Base-by-base conservation (phyloP, 2,888 invertebrate species). In the Trissolcus japonicus region DNA sequence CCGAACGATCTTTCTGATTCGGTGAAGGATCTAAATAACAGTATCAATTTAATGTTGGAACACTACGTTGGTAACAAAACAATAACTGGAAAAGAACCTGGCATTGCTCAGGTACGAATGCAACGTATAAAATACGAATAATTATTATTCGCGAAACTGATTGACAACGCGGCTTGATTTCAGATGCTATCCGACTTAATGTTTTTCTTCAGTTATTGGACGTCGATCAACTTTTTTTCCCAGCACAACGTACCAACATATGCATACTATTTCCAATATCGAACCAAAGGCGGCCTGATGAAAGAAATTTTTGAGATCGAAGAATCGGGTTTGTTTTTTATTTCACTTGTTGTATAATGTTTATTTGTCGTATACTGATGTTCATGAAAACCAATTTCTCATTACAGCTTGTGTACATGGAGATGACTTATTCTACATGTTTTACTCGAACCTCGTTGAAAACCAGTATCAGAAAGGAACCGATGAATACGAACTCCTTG, bases 221-320 rank as follows among this genome's bases (percentile, higher is more conserved):
- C 16, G 25, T 11, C 25, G 6, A 57, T 67, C 6, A 59, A 59
- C 59, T 59, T 59, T 6, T 50, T 19, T 6, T 41, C 14, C 6
- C 2, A 21, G 7, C n/a, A 56, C 19, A 21, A 40, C 7, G 13
- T 50, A 0, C 14, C 17, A 9, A 29, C 17, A 11, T 67, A 59
- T 14, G 51, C 51, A 14, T 67, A 67, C n/a, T 59, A 59, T 59
- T 67, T 67, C 16, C 41, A 67, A 51, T 43, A 67, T 25, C 57
- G 57, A 13, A 59, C 59, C 6, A 4, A 41, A 16, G 53, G 56
- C 13, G 53, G 41, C 19, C 0, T 56, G 6, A n/a, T 65, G n/a
- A 65, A 56, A 35, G 19, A 55, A 2, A 13, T 65, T 9, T 48
- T 65, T 2, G 55, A 19, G 35, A 4, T 65, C 6, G 2, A 55